Conservation (phyloP, 2,113 vertebrate species). For the Rhynchopsitta pachyrhyncha region DNA sequence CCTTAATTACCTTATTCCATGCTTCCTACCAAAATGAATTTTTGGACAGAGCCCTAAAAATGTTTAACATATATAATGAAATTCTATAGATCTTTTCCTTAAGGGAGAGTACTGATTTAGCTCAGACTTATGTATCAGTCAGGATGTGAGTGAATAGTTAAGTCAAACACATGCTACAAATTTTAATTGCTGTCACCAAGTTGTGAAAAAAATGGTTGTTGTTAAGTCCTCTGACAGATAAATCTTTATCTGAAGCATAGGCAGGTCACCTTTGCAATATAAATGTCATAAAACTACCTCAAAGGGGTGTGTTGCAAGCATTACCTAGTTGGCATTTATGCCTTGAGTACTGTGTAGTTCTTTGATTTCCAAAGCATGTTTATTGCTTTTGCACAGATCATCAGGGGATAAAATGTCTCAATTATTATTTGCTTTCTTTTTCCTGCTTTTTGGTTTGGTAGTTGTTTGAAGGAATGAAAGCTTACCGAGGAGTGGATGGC, state of each 20-base stretch:
- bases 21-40: neutral
- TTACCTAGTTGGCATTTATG: neutral
- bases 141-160: neutral
- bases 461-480: constrained; percentile 93
- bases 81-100: accelerated
- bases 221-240: neutral
- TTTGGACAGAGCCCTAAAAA: neutral
- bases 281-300: neutral
- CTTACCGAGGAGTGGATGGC: constrained; percentile 83
- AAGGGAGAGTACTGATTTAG: neutral
- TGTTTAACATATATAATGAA: neutral
- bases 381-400: neutral
- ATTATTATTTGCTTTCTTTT: neutral
- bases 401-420: neutral
- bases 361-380: neutral
- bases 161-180: constrained; percentile 35
- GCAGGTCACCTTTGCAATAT: neutral
- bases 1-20: neutral
- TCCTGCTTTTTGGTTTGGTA: constrained; percentile 33
- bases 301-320: neutral
- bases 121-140: neutral
- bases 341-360: neutral
- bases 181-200: constrained; percentile 35
- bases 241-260: neutral
- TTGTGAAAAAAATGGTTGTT: neutral